Evolutionary conservation across 2,113 vertebrate genomes (phyloP).

Genomic region (Paramisgurnus dabryanus): DNA sequence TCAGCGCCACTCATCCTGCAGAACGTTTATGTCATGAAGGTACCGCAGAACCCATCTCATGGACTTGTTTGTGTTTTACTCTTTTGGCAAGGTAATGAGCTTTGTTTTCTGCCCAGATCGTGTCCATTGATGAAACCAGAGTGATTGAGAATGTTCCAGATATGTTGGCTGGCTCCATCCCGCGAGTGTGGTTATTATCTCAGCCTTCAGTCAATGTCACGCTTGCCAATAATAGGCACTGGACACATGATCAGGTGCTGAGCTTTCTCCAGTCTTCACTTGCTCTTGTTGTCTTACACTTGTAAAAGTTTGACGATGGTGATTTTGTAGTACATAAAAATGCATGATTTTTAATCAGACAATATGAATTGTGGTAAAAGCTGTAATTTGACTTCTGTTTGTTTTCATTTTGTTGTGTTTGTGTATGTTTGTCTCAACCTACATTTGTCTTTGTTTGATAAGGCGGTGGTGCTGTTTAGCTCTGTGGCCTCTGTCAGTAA

Average conservation of each 20-base stretch:
- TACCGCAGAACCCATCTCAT: neutral
- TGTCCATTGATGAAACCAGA: constrained; percentile 29
- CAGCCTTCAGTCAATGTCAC: neutral
- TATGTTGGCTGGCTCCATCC: constrained; percentile 36
- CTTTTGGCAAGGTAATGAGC: neutral
- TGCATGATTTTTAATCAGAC: too few species aligned
- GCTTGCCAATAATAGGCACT: constrained; percentile 29
- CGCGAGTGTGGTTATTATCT: constrained; percentile 19
- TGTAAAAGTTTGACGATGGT: neutral
- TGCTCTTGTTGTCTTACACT: neutral
- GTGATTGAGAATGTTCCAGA: constrained; percentile 48
- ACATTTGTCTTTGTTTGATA: neutral
- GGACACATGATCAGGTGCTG: constrained; percentile 53
- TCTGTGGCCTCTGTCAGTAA: constrained; percentile 12
- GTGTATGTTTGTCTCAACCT: neutral
- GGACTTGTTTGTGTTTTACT: neutral
- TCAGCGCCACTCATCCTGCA: constrained; percentile 57
- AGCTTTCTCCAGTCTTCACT: neutral
- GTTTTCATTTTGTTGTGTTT: neutral
- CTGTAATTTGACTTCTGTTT: neutral
- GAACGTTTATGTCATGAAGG: constrained; percentile 57
- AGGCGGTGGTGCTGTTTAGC: constrained; percentile 62
- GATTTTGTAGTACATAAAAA: too few species aligned
- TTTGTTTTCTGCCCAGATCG: constrained; percentile 10
- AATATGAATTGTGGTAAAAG: too few species aligned